phyloP scores from a whole-genome alignment of 2,797 vertebrate species.

The Cyprinodon diabolis region DNA sequence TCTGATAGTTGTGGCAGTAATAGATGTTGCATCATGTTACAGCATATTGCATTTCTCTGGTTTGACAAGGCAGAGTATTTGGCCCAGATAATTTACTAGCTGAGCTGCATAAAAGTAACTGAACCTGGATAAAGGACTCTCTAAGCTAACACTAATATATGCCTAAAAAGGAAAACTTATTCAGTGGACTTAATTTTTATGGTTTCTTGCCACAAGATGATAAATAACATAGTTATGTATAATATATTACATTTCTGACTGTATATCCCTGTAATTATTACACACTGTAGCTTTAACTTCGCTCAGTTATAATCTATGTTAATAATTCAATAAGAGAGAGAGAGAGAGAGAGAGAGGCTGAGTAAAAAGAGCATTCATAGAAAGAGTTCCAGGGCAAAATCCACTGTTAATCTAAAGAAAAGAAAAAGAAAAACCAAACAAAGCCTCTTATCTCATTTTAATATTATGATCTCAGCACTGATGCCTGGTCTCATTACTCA shows the following conservation, averaged over 20 bases:
- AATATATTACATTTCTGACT: no score
- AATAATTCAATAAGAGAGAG: not conserved
- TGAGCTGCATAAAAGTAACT: constrained; percentile 24
- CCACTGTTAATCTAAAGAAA: no score
- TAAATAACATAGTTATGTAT: no score
- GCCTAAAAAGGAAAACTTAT: not conserved
- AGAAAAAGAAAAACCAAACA: no score
- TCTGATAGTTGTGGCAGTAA: constrained; percentile 27
- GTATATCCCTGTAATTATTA: no score
- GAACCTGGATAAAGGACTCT: not conserved
- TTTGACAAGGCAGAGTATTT: constrained; percentile 32
- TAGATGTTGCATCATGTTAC: constrained; percentile 54
- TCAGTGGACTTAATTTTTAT: constrained; percentile 1
- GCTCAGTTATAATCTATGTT: no score
- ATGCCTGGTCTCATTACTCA: no score
- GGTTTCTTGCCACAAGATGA: not conserved
- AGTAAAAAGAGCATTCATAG: not conserved
- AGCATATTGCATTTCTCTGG: constrained; percentile 43
- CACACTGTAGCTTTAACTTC: no score
- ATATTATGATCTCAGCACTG: no score
- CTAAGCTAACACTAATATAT: not conserved
- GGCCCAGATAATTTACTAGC: constrained; percentile 32
- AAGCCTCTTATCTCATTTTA: no score
- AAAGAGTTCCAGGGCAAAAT: not conserved
- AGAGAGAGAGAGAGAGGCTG: no score